These are phyloP conservation scores for Apis florea DNA, from an alignment of 1,140 invertebrate species.

Conservation along the genomic window DNA sequence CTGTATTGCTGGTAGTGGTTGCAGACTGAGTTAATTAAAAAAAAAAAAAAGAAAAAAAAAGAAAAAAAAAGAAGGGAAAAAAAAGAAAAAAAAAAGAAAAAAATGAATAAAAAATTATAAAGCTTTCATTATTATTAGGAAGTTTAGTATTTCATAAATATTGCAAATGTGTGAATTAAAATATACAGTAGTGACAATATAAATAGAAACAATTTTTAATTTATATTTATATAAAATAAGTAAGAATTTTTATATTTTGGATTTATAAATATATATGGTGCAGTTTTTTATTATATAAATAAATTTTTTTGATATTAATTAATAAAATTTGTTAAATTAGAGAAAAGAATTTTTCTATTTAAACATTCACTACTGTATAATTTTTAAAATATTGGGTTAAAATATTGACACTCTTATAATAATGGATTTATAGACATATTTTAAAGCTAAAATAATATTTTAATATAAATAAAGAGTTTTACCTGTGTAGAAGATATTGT, in stretches of 20 bases:
- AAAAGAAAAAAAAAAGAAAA: constrained; percentile 69
- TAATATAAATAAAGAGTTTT: constrained; percentile 16
- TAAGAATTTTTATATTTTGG: too few species aligned
- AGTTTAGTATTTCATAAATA: constrained; percentile 13
- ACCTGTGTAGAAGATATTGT: constrained; percentile 69
- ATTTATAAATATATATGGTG: too few species aligned
- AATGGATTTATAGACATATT: not conserved
- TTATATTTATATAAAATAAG: too few species aligned
- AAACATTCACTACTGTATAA: too few species aligned
- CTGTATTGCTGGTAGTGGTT: constrained; percentile 77
- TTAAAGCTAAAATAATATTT: not conserved
- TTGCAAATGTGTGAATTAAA: not conserved
- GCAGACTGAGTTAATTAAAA: constrained; percentile 68
- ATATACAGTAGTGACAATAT: not conserved
- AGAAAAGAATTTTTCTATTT: too few species aligned
- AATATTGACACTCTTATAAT: not conserved
- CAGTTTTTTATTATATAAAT: too few species aligned
- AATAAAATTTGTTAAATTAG: too few species aligned
- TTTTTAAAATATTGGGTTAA: too few species aligned
- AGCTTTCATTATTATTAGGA: constrained; percentile 13
- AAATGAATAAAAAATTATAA: constrained; percentile 53
- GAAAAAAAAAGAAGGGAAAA: constrained; percentile 26
- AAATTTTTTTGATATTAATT: too few species aligned
- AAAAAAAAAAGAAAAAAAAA: too few species aligned
- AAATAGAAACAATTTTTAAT: too few species aligned